phyloP scores from a whole-genome alignment of 64 coral and sea anemone genomes.

The Montipora sp. region DNA sequence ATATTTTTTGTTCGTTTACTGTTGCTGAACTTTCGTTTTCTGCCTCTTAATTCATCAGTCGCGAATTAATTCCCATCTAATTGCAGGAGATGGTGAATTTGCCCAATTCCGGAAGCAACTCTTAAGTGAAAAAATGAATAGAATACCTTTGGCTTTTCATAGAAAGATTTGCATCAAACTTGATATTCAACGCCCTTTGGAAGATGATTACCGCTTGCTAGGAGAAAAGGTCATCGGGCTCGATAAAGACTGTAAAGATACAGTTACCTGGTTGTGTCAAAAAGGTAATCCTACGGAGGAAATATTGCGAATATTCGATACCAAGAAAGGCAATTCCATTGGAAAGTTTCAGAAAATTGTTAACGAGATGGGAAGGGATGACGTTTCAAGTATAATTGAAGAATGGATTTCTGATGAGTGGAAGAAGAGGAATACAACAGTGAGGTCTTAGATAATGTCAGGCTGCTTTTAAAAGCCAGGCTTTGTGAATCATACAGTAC shows the following conservation, averaged over 20 bases:
- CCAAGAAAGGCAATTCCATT: not conserved
- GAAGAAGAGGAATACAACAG: not conserved
- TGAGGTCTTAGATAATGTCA: too few relatives aligned
- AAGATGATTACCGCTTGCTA: not conserved
- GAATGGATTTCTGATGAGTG: not conserved
- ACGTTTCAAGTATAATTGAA: not conserved
- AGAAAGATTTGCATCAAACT: not conserved
- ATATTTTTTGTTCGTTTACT: too few relatives aligned
- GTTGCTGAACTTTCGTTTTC: too few relatives aligned
- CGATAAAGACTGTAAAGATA: not conserved
- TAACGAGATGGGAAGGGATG: not conserved
- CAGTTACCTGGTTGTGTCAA: not conserved
- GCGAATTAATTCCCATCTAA: too few relatives aligned
- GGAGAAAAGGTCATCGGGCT: slow-evolving; percentile 1
- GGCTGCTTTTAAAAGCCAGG: too few relatives aligned
- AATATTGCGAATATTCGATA: not conserved
- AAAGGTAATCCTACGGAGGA: not conserved
- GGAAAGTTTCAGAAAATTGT: not conserved
- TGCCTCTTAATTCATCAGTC: too few relatives aligned
- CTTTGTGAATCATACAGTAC: too few relatives aligned
- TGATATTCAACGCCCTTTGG: not conserved
- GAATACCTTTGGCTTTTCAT: not conserved
- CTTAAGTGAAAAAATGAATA: not conserved
- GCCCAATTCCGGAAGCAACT: too few relatives aligned
- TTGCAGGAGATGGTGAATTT: too few relatives aligned